These are phyloP conservation scores for Puma concolor DNA, from an alignment of 2,113 vertebrate genomes.

Conservation along the genomic window DNA sequence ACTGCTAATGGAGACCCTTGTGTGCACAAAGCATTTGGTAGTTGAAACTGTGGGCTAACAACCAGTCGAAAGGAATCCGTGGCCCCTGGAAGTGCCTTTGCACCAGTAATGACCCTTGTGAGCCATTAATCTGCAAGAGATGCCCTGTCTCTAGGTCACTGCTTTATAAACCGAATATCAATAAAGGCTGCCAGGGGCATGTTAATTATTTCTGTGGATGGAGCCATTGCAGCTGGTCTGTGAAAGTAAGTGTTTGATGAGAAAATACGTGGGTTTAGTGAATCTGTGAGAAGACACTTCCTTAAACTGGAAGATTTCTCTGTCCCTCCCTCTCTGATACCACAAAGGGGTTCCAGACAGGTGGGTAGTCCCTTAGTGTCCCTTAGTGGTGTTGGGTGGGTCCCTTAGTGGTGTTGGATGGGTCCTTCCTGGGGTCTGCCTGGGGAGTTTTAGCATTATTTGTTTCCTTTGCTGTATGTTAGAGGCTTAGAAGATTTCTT, in stretches of 20 bases:
- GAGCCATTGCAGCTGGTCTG: background rate
- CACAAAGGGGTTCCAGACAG: background rate
- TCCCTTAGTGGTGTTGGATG: rapidly evolving
- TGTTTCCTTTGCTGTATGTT: background rate
- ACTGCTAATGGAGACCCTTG: slow-evolving; percentile 38
- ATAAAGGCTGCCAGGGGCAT: slow-evolving; percentile 42
- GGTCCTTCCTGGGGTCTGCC: background rate
- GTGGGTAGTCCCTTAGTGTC: background rate
- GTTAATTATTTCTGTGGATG: slow-evolving; percentile 53
- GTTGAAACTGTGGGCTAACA: slow-evolving; percentile 3
- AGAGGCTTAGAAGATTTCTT: background rate
- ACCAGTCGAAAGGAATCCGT: background rate
- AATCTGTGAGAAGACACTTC: background rate
- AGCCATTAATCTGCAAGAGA: slow-evolving; percentile 66
- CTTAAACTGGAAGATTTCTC: background rate
- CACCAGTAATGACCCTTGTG: slow-evolving; percentile 68
- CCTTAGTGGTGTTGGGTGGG: too few relatives aligned
- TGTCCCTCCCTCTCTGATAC: background rate
- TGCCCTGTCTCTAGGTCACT: slow-evolving; percentile 45
- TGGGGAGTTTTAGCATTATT: background rate
- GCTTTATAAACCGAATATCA: slow-evolving; percentile 43
- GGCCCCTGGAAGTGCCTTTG: slow-evolving; percentile 21
- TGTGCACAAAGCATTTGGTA: background rate
- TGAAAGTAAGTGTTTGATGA: slow-evolving; percentile 25
- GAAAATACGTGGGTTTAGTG: background rate